Evolutionary conservation across 2,888 invertebrate genomes (phyloP).

Genomic region (Drosophila imparisetae): DNA sequence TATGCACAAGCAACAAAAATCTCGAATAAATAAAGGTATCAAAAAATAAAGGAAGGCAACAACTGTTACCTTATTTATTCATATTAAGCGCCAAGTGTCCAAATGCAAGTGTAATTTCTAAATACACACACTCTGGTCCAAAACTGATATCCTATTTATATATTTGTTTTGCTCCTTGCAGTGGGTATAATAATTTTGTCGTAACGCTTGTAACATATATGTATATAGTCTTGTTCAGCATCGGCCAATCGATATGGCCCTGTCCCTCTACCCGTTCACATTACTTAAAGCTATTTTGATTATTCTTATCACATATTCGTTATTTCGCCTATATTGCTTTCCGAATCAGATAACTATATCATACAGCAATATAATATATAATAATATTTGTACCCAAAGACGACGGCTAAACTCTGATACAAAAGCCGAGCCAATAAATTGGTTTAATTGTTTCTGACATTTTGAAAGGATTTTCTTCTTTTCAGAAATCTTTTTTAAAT

Average conservation of each 20-base stretch:
- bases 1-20: slow-evolving; percentile 29
- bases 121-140: neutral
- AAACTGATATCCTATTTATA: neutral
- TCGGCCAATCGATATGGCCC: neutral
- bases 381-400: too few relatives aligned
- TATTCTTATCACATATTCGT: too few relatives aligned
- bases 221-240: neutral
- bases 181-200: neutral
- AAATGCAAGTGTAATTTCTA: slow-evolving; percentile 7
- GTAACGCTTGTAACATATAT: neutral
- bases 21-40: slow-evolving; percentile 26
- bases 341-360: too few relatives aligned
- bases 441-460: neutral
- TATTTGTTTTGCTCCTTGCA: neutral
- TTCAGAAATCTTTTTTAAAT: too few relatives aligned
- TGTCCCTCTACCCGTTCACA: neutral
- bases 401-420: too few relatives aligned
- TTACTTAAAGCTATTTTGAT: too few relatives aligned
- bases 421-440: too few relatives aligned
- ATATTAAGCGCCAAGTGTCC: slow-evolving; percentile 34
- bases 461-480: neutral
- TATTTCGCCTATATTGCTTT: too few relatives aligned
- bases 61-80: slow-evolving; percentile 63
- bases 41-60: slow-evolving; percentile 3
- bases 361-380: too few relatives aligned